A percentile compares a stretch with the other conserved stretches of the same genome.
Evolutionary conservation across 2,113 vertebrate species (phyloP).

Genomic region (Myxocyprinus asiaticus): DNA sequence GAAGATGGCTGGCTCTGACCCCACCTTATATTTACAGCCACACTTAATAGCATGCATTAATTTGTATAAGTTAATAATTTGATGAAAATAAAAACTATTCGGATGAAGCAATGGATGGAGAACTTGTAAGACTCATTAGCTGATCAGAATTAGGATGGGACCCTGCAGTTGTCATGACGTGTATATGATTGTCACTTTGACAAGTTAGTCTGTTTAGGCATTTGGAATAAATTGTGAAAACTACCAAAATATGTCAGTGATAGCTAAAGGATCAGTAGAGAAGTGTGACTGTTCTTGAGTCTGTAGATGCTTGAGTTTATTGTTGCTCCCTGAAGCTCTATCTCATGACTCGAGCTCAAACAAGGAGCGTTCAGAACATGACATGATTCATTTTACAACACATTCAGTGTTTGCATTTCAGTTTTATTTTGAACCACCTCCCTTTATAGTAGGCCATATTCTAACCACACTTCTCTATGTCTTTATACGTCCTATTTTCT

Average conservation of each 20-base stretch:
- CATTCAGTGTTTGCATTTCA: background rate
- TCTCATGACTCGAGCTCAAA: conserved; percentile 66
- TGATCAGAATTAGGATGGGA: background rate
- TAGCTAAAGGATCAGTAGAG: background rate
- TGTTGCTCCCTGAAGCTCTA: conserved; percentile 53
- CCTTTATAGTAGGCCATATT: background rate
- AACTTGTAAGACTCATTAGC: background rate
- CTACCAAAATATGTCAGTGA: background rate
- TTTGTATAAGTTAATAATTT: background rate
- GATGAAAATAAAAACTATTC: background rate
- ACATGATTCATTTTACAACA: conserved; percentile 10
- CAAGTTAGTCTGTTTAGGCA: background rate
- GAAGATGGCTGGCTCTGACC: conserved; percentile 39
- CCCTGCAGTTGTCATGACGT: background rate
- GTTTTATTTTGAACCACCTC: background rate
- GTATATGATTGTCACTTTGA: background rate
- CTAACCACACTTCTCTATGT: background rate
- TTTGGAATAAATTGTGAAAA: background rate
- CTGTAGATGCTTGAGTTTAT: background rate
- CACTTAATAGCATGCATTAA: too few relatives aligned
- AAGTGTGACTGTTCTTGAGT: background rate
- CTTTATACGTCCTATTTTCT: background rate
- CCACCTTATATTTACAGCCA: conserved; percentile 9
- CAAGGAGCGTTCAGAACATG: conserved; percentile 23
- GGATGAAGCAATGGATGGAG: background rate